These are phyloP conservation scores for Heterocephalus glaber DNA, from an alignment of 2,113 vertebrate genomes.

Conservation along the genomic window DNA sequence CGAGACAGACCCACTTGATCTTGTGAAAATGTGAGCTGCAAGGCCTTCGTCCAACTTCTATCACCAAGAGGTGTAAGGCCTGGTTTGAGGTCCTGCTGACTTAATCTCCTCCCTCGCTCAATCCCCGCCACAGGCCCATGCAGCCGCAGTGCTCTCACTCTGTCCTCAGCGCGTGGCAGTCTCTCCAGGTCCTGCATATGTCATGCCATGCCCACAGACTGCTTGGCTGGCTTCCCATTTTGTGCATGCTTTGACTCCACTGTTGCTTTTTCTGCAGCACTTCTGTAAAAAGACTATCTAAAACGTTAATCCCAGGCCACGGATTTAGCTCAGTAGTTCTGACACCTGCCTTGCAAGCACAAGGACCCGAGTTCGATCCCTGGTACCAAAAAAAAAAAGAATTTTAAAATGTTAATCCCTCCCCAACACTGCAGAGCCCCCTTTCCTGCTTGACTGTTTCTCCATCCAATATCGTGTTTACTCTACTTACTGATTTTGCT, in stretches of 20 bases:
- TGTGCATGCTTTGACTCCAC: background rate
- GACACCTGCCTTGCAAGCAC: too few species aligned
- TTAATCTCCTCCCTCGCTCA: background rate
- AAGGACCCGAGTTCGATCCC: too few species aligned
- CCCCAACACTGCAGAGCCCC: background rate
- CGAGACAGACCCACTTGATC: background rate
- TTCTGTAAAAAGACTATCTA: background rate
- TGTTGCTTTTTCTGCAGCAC: background rate
- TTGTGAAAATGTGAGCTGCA: background rate
- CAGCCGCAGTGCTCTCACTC: background rate
- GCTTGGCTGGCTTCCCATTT: background rate
- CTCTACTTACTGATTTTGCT: background rate
- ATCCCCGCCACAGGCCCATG: background rate
- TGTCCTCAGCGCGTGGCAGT: background rate
- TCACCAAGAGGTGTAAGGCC: background rate
- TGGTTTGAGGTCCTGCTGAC: background rate
- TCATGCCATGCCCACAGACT: background rate
- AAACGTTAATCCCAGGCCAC: background rate
- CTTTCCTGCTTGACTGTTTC: background rate
- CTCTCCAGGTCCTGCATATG: background rate
- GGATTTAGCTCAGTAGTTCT: too few species aligned
- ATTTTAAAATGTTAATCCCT: background rate
- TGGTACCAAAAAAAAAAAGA: too few species aligned
- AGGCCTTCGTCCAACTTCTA: background rate
- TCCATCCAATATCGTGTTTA: background rate